A percentile compares a stretch with the other conserved stretches of the same genome.
Evolutionary conservation across 2,113 vertebrate genomes (phyloP).

Genomic region (Cinclus cinclus): DNA sequence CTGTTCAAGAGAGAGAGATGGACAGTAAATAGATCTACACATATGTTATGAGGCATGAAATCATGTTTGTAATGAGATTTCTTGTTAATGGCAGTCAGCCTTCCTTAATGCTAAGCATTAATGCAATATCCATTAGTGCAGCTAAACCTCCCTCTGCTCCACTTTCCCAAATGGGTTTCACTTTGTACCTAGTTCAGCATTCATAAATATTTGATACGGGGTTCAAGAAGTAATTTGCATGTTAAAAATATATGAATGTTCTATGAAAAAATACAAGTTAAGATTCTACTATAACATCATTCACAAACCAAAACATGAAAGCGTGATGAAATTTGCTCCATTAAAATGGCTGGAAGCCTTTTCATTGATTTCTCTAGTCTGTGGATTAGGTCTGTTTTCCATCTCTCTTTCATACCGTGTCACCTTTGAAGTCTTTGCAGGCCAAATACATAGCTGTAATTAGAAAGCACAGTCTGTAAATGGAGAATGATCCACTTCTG

Average conservation of each 20-base stretch:
- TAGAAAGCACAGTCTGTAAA: background rate
- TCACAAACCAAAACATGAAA: background rate
- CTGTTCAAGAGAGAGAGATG: background rate
- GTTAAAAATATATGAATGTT: background rate
- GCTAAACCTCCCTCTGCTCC: background rate
- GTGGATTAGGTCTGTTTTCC: background rate
- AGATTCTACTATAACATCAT: background rate
- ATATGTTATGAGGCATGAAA: slow-evolving; percentile 33
- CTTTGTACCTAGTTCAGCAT: slow-evolving; percentile 24
- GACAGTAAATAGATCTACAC: background rate
- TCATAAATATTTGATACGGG: slow-evolving; percentile 40
- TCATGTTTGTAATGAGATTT: slow-evolving; percentile 8
- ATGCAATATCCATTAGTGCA: slow-evolving; percentile 39
- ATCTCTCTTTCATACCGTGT: background rate
- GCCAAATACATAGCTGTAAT: background rate
- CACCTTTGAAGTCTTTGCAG: slow-evolving; percentile 17
- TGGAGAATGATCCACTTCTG: background rate
- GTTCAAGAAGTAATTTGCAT: slow-evolving; percentile 12
- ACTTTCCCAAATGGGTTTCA: background rate
- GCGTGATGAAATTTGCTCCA: background rate
- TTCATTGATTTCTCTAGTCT: slow-evolving; percentile 24
- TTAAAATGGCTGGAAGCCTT: background rate
- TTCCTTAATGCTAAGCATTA: slow-evolving; percentile 19
- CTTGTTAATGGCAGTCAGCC: background rate
- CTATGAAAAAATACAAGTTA: background rate